Conservation (phyloP, 2,113 vertebrate genomes). For the Ardeotis arabs region DNA sequence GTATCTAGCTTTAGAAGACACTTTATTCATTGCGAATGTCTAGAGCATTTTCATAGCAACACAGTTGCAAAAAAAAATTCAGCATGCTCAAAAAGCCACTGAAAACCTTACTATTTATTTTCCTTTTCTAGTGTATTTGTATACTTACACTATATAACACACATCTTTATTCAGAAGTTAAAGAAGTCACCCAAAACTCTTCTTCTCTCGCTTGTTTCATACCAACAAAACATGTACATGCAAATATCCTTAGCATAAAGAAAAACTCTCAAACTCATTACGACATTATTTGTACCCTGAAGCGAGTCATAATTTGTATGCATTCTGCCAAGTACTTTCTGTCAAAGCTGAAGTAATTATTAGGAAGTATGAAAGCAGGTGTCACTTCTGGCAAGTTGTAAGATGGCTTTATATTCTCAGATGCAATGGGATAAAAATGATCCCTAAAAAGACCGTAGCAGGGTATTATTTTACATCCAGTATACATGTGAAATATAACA, state of each 20-base stretch:
- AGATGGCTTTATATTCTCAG: conserved; percentile 61
- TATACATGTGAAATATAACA: conserved; percentile 38
- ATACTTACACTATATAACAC: background rate
- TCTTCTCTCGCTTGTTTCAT: background rate
- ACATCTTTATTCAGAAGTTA: background rate
- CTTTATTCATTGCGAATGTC: background rate
- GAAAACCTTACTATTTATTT: background rate
- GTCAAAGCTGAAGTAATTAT: conserved; percentile 73
- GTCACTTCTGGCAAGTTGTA: conserved; percentile 64
- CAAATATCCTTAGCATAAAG: conserved; percentile 19
- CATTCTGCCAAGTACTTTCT: conserved; percentile 57
- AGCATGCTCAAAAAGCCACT: background rate
- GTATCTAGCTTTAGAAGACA: background rate
- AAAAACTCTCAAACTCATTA: conserved; percentile 55
- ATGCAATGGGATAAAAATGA: conserved; percentile 60
- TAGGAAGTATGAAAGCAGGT: conserved; percentile 75
- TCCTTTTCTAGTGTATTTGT: background rate
- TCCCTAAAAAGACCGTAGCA: conserved; percentile 67
- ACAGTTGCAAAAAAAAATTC: background rate
- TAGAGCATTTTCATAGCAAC: background rate
- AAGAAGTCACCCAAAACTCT: background rate
- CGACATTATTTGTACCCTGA: conserved; percentile 59
- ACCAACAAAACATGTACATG: conserved; percentile 26
- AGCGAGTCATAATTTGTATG: conserved; percentile 54
- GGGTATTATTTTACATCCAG: conserved; percentile 41